phyloP scores from a whole-genome alignment of 2,888 invertebrate species.

The Microplitis deprimator region DNA sequence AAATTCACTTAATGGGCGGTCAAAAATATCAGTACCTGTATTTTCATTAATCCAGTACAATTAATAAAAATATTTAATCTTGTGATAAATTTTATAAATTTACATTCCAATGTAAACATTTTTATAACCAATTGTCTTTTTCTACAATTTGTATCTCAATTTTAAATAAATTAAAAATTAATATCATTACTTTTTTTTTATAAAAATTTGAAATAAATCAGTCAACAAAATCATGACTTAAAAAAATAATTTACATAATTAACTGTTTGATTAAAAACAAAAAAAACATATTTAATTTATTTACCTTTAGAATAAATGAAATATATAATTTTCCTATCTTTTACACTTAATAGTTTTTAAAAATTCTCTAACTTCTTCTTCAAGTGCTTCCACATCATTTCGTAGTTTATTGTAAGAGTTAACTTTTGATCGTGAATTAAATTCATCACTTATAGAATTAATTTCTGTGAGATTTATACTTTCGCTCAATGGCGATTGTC shows the following conservation, averaged over 20 bases:
- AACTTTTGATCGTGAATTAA: not conserved
- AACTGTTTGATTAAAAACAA: not conserved
- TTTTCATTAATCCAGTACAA: constrained; percentile 83
- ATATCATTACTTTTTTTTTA: not conserved
- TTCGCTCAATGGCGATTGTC: constrained; percentile 10
- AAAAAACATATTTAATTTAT: not conserved
- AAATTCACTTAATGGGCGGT: constrained; percentile 79
- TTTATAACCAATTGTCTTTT: not conserved
- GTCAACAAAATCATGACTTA: too few relatives aligned
- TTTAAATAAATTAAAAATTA: not conserved
- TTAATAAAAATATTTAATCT: constrained; percentile 40
- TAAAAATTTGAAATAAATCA: too few relatives aligned
- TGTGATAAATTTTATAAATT: constrained; percentile 1
- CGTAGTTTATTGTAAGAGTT: constrained; percentile 50
- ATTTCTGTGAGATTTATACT: constrained; percentile 4
- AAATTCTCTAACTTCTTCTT: constrained; percentile 60
- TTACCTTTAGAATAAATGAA: not conserved
- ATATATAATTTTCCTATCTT: constrained; percentile 26
- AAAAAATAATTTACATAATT: too few relatives aligned
- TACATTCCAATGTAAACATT: not conserved
- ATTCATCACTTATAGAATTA: not conserved
- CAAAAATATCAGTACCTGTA: constrained; percentile 77
- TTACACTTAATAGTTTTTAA: constrained; percentile 50
- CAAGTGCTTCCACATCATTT: constrained; percentile 60
- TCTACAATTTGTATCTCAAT: not conserved